Conservation (phyloP, 64 coral and sea anemone genomes). For the Dendronephthya gigantea region DNA sequence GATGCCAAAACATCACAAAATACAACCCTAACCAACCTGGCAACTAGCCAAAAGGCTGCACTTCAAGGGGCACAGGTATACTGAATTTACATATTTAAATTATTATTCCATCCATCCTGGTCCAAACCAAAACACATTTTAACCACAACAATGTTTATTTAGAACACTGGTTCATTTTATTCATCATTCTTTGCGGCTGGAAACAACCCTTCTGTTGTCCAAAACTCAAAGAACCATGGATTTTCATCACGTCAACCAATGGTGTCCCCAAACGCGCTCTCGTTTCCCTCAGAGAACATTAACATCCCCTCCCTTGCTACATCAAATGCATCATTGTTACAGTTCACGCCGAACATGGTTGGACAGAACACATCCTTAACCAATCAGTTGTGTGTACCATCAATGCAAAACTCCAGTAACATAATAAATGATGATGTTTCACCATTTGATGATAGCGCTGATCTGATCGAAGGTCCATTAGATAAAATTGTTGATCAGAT, state of each 20-base stretch:
- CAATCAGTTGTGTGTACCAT: background rate
- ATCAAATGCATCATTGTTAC: background rate
- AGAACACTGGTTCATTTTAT: background rate
- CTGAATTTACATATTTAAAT: background rate
- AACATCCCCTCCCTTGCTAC: background rate
- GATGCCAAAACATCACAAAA: background rate
- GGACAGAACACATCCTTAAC: background rate
- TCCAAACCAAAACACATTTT: no score
- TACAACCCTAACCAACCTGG: background rate
- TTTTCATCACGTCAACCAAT: background rate
- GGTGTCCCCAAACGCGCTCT: background rate
- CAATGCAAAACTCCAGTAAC: background rate
- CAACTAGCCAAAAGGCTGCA: background rate
- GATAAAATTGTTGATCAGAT: constrained; percentile 7
- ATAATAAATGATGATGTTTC: background rate
- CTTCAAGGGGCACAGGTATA: background rate
- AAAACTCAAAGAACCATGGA: background rate
- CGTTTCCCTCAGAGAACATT: background rate
- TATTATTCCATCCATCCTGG: no score
- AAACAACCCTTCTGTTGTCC: background rate
- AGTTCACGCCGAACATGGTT: background rate
- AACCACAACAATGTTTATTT: background rate
- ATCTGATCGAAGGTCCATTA: constrained; percentile 2
- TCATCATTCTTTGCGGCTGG: background rate
- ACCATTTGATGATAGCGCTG: background rate